Evolutionary conservation across 1,140 invertebrate genomes (phyloP), one percentile per base, ranked within the genome.

Genomic region (Mylabris phalerata): DNA sequence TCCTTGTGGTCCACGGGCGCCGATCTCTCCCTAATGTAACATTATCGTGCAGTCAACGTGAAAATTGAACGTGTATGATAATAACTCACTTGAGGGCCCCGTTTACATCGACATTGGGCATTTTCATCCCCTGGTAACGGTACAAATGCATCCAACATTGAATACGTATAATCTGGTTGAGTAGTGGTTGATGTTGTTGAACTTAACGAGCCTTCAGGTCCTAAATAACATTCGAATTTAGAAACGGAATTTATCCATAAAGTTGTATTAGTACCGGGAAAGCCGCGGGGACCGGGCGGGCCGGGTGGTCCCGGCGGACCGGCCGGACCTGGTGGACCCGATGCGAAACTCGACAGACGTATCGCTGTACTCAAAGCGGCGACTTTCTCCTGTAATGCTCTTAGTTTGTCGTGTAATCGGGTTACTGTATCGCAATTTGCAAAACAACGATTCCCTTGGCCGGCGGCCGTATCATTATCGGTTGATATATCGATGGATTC

Each of bases 371-470:
- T 83, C 11, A 84, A 71, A 3, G 78, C 79, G 27, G 75, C 73
- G 9, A 85, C 72, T 67, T 78, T 79, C 59, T 84, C 82, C 55
- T 75, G 78, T 11, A 86, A 71, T 19, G 71, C 73, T 57, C 76
- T 77, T 13, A 84, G 71, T 61, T 80, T 80, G n/a, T 79, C 74
- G 26, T 82, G 76, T 19, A 85, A 66, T 67, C 77, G 74, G 9
- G 74, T 69, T 1, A 84, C 77, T 0, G 78, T 79, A 50, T 83
- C 81, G 64, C 84, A 85, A 4, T 77, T 78, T 3, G 82, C 80
- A 64, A 77, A 81, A 64, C 83, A 84, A 24, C 75, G 78, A 74
- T 63, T 49, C 57, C 48, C 47, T 25, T 50, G 64, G 65, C 10
- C 54, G 68, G 66, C 45, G 70, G 51, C 25, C 66, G 43, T 6